These are phyloP conservation scores for Sciurus vulgaris DNA, from an alignment of 2,797 vertebrate genomes.

Conservation along the genomic window DNA sequence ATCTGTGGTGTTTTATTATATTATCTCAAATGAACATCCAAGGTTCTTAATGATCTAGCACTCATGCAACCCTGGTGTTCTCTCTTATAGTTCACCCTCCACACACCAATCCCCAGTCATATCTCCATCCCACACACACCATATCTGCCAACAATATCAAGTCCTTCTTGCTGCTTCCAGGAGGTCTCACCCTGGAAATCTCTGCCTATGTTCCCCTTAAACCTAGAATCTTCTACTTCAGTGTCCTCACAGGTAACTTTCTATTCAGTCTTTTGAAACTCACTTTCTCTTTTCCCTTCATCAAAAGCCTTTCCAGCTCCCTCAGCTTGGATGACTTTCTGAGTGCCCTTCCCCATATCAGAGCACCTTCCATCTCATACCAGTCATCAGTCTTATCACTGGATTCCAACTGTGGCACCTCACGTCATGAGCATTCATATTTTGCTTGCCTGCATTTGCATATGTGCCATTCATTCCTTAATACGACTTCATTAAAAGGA, in stretches of 20 bases:
- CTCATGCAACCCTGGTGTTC: neutral
- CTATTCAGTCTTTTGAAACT: neutral
- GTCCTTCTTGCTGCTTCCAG: neutral
- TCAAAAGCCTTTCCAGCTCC: neutral
- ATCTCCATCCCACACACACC: accelerated
- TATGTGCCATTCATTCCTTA: neutral
- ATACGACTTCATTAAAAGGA: neutral
- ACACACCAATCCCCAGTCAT: neutral
- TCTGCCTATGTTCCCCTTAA: neutral
- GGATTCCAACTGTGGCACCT: neutral
- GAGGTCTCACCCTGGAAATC: neutral
- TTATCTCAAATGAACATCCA: neutral
- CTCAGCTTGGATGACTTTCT: neutral
- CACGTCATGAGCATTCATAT: neutral
- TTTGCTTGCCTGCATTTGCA: neutral
- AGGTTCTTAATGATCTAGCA: neutral
- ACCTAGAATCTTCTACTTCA: neutral
- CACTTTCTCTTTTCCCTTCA: neutral
- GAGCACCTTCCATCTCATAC: neutral
- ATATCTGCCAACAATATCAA: neutral
- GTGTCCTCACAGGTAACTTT: neutral
- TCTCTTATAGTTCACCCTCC: neutral
- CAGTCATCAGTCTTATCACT: neutral
- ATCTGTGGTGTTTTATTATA: neutral
- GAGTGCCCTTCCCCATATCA: no score